Percentiles rank a stretch among this genome's conserved stretches.
Conservation (phyloP, 2,888 invertebrate genomes). For the Pediacus dermestoides region DNA sequence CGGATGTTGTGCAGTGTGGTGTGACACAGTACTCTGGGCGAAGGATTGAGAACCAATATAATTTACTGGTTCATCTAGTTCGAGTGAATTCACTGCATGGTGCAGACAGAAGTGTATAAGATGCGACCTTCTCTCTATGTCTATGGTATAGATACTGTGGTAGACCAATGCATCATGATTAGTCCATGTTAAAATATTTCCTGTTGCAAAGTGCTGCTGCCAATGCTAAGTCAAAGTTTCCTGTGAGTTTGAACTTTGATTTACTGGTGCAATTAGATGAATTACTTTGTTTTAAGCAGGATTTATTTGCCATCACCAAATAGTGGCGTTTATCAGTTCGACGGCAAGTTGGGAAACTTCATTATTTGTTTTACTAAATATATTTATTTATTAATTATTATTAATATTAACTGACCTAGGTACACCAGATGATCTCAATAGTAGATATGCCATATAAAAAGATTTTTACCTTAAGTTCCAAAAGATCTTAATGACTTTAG, state of each 20-base stretch:
- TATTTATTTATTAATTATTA: too few relatives aligned
- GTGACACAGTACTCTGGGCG: not conserved
- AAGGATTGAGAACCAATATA: conserved; percentile 1
- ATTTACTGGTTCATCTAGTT: conserved; percentile 2
- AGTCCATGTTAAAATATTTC: conserved; percentile 1
- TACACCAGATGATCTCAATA: too few relatives aligned
- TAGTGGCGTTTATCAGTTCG: too few relatives aligned
- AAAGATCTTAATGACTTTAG: too few relatives aligned
- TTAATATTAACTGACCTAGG: too few relatives aligned
- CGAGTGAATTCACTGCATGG: not conserved
- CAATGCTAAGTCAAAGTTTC: not conserved
- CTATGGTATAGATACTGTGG: not conserved
- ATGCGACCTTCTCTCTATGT: too few relatives aligned
- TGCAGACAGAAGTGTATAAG: not conserved
- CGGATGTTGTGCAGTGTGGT: not conserved
- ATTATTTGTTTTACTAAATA: too few relatives aligned
- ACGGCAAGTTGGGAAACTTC: too few relatives aligned
- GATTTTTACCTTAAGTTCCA: too few relatives aligned
- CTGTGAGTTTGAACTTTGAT: not conserved
- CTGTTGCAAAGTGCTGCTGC: conserved; percentile 1
- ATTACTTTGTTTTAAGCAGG: conserved; percentile 1
- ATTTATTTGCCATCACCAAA: too few relatives aligned
- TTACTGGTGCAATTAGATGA: not conserved
- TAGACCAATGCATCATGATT: conserved; percentile 1
- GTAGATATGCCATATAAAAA: too few relatives aligned